Evolutionary conservation across 2,888 invertebrate species (phyloP), one percentile per base, ranked within the genome.

Genomic region (Muscina levida): DNA sequence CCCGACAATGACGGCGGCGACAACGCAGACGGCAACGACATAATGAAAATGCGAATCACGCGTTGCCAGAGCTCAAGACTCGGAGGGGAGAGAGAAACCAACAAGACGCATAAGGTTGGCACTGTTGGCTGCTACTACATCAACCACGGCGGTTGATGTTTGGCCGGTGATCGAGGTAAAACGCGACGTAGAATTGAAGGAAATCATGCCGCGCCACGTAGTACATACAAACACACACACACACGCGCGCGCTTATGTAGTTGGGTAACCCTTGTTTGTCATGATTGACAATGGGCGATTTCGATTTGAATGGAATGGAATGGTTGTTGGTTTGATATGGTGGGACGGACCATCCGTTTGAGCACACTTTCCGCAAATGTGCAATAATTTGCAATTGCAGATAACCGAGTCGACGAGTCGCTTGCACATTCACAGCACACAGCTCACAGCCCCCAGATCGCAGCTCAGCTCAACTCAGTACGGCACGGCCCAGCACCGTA

Each of bases 1-100:
- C 46, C 56, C 48, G 53, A 51, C 65, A 48, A 51, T 70, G 59
- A 66, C 59, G 31, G 31, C 53, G 31, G 31, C n/a, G 17, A 59
- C 8, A 17, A 17, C 39, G 70, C 4, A 46, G 66, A 78, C 80
- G 82, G 75, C 71, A 70, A 72, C 84, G 82, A 56, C 70, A 74
- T 75, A 81, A 82, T 82, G 72, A 62, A 80, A 76, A 76, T 80
- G 76, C 79, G 76, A 80, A 80, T 72, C 79, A 76, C 79, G 76
- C 79, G 75, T 72, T 65, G 13, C 48, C n/a, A n/a, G 44, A 72
- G 66, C 71, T 53, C 59, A 65, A 70, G 70, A 15, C 46, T 5
- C 2, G 48, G 13, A 39, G 15, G 26, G n/a, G 51, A 73, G 37
- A 57, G 24, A 37, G 42, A 22, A n/a, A 31, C 22, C 4, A 65